Base-by-base conservation (phyloP, 2,888 invertebrate species). In the Phortica okadai region DNA sequence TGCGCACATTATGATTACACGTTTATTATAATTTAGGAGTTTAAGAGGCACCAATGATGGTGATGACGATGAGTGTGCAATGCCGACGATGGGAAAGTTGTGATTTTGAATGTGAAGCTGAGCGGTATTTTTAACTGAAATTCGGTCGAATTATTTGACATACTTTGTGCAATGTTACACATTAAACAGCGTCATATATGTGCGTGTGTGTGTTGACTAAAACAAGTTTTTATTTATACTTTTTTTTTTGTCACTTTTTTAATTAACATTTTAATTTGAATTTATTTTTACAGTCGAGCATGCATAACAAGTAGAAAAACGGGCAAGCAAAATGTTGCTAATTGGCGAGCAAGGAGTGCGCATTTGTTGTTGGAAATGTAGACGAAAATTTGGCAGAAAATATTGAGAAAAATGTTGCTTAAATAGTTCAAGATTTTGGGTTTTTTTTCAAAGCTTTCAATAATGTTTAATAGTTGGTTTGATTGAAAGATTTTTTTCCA, bases 1-100 rank as follows among this genome's bases (percentile, higher is more conserved):
- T 84, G 86, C 88, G 83, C 89, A 85, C 88, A 89, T 89, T 88
- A 89, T 83, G 89, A 88, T 88, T 89, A 85, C 90, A 89, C 89
- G 86, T 89, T 89, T 89, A 89, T 88, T 88, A 82, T 89, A 89
- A 89, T 89, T 89, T 89, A 89, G 84, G 82, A 86, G 86, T 85
- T 81, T 86, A 84, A 66, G 66, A 66, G 66, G 14, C 33, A 66
- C 33, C 62, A 25, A 50, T 33, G 33, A 33, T 33, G 33, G 4
- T 33, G 33, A 33, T 33, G 33, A 33, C 1, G 33, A 33, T 33
- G 4, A 33, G 33, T 1, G 33, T 33, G 33, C 1, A 33, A 33
- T 21, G 4, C 33, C 33, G 33, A 33, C 3, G 33, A 0, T 33
- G 33, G 33, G 33, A 33, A 33, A 33, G 3, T 33, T 33, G 33